Evolutionary conservation across 2,888 invertebrate species (phyloP), one percentile per base, ranked within the genome.

Genomic region (Teleiodes luculella): DNA sequence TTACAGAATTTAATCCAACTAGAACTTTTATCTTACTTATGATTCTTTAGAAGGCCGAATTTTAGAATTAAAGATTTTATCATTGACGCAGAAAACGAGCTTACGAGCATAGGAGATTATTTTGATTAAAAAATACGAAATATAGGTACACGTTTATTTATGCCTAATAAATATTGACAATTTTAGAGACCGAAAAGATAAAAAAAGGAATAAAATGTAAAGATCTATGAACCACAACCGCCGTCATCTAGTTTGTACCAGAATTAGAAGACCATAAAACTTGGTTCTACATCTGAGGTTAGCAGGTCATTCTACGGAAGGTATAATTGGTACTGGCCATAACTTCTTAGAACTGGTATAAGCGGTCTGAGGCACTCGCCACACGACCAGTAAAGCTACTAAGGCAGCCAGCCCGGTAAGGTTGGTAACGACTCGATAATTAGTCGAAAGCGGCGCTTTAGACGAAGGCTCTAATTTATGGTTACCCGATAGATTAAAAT

Each of bases 361-460:
- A 41, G 39, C 39, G 11, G 43, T 28, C 43, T 43, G 6, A 28
- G 43, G 18, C 18, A 18, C 20, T 18, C 20, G 39, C 18, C 39
- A 41, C 39, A 41, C 39, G 10, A 41, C 39, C 20, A 41, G 20
- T 18, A 18, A 41, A 18, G 18, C 10, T 41, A 11, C 18, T 37
- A 16, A 37, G 37, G 28, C 43, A 28, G 28, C 43, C 43, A 20
- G 28, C 43, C 43, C n/a, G 4, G 28, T 43, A 43, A 43, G 43
- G 43, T 6, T 6, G 7, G 24, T 14, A 46, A 46, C 31, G 46
- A 46, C 13, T 16, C 31, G 31, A 46, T 46, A 46, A 46, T 46
- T 46, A 46, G 46, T 46, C 46, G 46, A 46, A 46, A 46, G 46
- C 46, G 16, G 31, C 46, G 31, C 46, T 30, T 30, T 31, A 14